A percentile compares a stretch with the other conserved stretches of the same genome.
phyloP scores from a whole-genome alignment of 2,113 vertebrate genomes.

The Dunckerocampus dactyliophorus region DNA sequence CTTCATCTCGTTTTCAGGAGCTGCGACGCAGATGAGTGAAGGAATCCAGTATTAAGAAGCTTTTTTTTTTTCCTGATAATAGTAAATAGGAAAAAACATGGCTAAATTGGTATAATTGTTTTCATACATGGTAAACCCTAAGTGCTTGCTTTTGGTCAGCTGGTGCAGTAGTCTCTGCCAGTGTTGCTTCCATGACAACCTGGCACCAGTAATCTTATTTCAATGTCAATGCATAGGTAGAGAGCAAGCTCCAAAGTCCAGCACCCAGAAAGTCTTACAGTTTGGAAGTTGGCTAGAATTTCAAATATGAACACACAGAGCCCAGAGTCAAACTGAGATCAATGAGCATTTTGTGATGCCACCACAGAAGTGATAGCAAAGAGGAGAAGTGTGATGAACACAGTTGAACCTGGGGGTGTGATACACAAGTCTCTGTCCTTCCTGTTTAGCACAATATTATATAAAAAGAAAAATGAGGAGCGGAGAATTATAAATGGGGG shows the following conservation, averaged over 20 bases:
- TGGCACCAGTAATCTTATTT: slow-evolving; percentile 2
- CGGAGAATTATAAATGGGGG: too few species aligned
- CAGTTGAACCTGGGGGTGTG: too few species aligned
- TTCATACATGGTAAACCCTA: neutral
- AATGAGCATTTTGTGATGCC: too few species aligned
- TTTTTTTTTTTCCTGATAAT: neutral
- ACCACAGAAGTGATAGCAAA: too few species aligned
- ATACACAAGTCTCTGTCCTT: too few species aligned
- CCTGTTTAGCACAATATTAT: too few species aligned
- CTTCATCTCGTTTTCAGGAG: slow-evolving; percentile 20
- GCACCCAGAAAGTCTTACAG: too few species aligned
- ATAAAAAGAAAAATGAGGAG: too few species aligned
- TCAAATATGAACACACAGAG: too few species aligned
- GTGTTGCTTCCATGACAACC: slow-evolving; percentile 39
- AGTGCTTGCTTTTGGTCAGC: slow-evolving; percentile 6
- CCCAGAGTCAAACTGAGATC: too few species aligned
- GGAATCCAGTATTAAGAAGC: slow-evolving; percentile 10
- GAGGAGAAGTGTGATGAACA: too few species aligned
- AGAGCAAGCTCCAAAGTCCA: neutral
- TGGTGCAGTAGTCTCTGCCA: neutral
- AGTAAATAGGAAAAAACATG: neutral
- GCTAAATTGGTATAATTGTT: neutral
- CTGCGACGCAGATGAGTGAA: slow-evolving; percentile 5
- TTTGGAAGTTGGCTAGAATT: too few species aligned
- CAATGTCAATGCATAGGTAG: neutral